Conservation (phyloP, 2,113 vertebrate genomes). For the Chaetops frenatus region DNA sequence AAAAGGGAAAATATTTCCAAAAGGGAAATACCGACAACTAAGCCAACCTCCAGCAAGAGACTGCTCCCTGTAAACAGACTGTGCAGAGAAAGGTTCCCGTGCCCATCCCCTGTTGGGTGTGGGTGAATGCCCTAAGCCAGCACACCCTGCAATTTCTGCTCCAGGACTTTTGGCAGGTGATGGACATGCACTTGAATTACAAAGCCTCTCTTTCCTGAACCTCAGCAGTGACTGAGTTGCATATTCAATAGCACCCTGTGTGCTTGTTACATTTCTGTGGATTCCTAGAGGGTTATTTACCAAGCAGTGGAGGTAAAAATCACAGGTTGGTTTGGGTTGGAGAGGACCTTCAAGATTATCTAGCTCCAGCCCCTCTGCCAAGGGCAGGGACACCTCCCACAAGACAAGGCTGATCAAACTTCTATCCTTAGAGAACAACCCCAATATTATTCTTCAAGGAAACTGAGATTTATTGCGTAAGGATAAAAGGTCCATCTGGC, state of each 20-base stretch:
- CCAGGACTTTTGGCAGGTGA: not conserved
- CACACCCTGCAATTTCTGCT: not conserved
- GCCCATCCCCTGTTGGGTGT: not conserved
- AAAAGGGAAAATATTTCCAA: not conserved
- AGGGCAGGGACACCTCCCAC: not conserved
- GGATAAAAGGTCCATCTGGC: not conserved
- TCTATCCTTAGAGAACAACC: not conserved
- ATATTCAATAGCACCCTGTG: not conserved
- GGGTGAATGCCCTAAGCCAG: not conserved
- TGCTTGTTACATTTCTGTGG: not conserved
- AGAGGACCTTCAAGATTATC: not conserved
- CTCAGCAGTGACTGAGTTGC: not conserved
- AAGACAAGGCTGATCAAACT: not conserved
- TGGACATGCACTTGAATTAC: not conserved
- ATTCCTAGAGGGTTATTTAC: not conserved
- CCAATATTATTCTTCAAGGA: not conserved
- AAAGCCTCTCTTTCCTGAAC: not conserved
- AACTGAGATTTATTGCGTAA: not conserved
- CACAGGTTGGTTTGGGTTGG: not conserved
- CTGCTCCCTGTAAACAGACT: not conserved
- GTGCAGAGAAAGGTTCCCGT: not conserved
- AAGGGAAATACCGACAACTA: not conserved
- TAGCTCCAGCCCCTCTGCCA: not conserved
- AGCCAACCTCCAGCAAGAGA: not conserved
- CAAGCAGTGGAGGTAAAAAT: not conserved